Conservation (phyloP, 1,140 invertebrate species). For the Brachionus paranguensis region DNA sequence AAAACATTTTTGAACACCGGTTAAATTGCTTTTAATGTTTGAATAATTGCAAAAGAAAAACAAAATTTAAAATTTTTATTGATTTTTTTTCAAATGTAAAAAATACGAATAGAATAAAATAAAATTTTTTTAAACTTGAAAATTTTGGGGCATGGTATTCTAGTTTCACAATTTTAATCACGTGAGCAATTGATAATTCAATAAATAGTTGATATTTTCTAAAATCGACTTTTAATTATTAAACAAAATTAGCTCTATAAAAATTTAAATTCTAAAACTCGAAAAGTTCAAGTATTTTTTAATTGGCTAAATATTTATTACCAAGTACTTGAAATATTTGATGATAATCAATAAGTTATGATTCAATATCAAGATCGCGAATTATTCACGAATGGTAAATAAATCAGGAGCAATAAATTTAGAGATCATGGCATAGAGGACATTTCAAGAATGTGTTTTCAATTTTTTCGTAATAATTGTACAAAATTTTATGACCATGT, state of each 20-base stretch:
- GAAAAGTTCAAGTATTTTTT: constrained; percentile 1
- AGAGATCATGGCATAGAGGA: neutral
- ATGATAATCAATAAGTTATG: constrained; percentile 1
- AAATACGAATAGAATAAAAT: too few species aligned
- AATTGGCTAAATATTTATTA: neutral
- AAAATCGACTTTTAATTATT: neutral
- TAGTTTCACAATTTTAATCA: neutral
- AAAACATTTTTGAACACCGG: too few species aligned
- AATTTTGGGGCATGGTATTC: too few species aligned
- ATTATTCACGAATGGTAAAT: constrained; percentile 3
- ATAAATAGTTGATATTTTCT: neutral
- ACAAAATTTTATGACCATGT: constrained; percentile 17
- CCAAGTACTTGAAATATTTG: constrained; percentile 3
- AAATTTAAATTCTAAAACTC: neutral
- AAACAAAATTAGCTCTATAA: neutral
- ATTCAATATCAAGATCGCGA: constrained; percentile 8
- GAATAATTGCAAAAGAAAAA: too few species aligned
- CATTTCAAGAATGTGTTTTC: constrained; percentile 22
- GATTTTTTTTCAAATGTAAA: too few species aligned
- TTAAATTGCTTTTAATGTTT: too few species aligned
- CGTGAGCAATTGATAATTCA: neutral
- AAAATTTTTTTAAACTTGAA: too few species aligned
- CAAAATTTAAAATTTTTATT: too few species aligned
- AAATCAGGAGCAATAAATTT: neutral
- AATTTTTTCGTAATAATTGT: neutral